These are phyloP conservation scores for Malaclemys terrapin DNA, from an alignment of 2,113 vertebrate species.

Conservation along the genomic window DNA sequence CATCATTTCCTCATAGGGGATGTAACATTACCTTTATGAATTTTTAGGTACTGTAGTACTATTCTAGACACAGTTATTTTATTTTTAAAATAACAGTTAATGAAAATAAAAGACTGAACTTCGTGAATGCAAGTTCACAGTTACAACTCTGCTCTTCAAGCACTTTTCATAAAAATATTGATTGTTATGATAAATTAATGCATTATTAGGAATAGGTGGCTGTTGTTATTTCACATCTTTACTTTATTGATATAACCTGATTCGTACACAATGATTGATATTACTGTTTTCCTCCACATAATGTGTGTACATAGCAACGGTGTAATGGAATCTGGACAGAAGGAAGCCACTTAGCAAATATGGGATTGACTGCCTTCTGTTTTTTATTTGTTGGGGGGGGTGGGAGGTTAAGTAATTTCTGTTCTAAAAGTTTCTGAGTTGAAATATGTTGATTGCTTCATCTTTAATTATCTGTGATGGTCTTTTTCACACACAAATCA, in stretches of 20 bases:
- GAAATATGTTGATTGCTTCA: not conserved
- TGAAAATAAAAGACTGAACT: not conserved
- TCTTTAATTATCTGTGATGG: not conserved
- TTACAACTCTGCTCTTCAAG: not conserved
- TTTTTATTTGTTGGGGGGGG: not conserved
- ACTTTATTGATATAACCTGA: not conserved
- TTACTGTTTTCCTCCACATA: not conserved
- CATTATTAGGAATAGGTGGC: not conserved
- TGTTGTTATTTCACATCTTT: not conserved
- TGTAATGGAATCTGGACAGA: not conserved
- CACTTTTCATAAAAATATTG: not conserved
- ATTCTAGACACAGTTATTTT: accelerated
- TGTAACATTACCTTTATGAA: not conserved
- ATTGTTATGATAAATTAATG: not conserved
- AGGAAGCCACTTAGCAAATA: not conserved
- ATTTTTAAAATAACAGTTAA: not conserved
- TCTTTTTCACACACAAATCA: not conserved
- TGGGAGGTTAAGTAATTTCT: not conserved
- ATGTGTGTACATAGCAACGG: not conserved
- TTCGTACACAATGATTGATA: not conserved
- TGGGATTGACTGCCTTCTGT: not conserved
- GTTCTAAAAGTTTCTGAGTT: not conserved
- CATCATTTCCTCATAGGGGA: not conserved
- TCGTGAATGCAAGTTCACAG: not conserved
- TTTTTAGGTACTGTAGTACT: not conserved